Base-by-base conservation (phyloP, 2,888 invertebrate species). In the Actias luna region DNA sequence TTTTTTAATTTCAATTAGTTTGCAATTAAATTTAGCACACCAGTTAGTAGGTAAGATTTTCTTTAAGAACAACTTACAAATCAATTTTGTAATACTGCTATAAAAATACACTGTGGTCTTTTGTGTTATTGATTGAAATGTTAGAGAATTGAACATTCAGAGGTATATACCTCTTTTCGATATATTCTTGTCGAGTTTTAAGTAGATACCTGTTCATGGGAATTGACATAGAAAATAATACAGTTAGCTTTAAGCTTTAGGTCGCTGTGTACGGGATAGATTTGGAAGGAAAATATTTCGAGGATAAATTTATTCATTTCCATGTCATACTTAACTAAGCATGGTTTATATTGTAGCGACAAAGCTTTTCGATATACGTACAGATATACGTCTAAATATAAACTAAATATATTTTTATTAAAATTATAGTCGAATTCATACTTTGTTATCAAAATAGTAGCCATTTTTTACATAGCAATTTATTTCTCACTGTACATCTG, bases 51-150 rank as follows among this genome's bases (percentile, higher is more conserved):
- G 5, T 8, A 33, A 33, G 5, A 8, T 33, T 33, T 7, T 33
- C 5, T 33, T 33, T 33, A 8, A 8, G 5, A 33, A 33, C 5
- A 22, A n/a, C 39, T 39, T 39, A 0, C 22, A 22, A 22, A 22
- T 18, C 8, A 18, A 7, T 18, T 42, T 42, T 25, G 7, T 8
- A 2, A 27, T n/a, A 29, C 55, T 55, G n/a, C n/a, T 55, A 27
- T 2, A 2, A 16, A 7, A 55, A 29, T 55, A 29, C n/a, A 55
- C 55, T n/a, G 12, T 55, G 16, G 5, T 5, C 5, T 29, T 27
- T n/a, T 55, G 29, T n/a, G n/a, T 46, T 46, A 8, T 29, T n/a
- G 29, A 55, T 55, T 55, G 55, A 55, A 55, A 55, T 8, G 55
- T 55, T 29, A 18, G 55, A 29, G 55, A 29, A 55, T 55, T 55